Evolutionary conservation across 2,888 invertebrate species (phyloP).

Genomic region (Dasypogon diadema): DNA sequence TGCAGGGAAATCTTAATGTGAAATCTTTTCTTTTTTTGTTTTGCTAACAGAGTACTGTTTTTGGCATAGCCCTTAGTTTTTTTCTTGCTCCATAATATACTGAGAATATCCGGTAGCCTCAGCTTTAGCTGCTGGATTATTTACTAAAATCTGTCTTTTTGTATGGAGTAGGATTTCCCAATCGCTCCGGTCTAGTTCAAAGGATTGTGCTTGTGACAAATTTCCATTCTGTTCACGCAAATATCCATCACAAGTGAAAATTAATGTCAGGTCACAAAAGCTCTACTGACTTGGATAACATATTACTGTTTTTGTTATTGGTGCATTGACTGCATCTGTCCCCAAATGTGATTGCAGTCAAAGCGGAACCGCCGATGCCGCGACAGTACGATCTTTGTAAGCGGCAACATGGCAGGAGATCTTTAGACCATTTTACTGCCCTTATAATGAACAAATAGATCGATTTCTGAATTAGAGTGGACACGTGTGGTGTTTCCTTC

Average conservation of each 20-base stretch:
- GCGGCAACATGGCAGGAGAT: background rate
- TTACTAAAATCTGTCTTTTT: background rate
- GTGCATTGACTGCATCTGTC: background rate
- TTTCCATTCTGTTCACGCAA: constrained; percentile 32
- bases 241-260: constrained; percentile 45
- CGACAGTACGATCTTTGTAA: constrained; percentile 21
- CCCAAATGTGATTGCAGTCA: background rate
- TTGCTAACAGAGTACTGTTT: background rate
- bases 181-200: constrained; percentile 28
- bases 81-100: no score
- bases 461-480: constrained; percentile 7
- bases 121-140: no score
- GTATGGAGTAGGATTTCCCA: background rate
- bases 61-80: background rate
- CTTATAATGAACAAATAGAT: constrained; percentile 24
- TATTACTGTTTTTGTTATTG: constrained; percentile 23
- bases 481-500: constrained; percentile 37
- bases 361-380: constrained; percentile 24
- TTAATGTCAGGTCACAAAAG: constrained; percentile 35
- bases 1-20: no score
- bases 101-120: no score
- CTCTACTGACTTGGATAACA: constrained; percentile 19
- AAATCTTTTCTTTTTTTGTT: background rate
- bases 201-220: background rate
- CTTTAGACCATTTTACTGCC: background rate